Base-by-base conservation (phyloP, 2,888 invertebrate species). In the Liopterus haemorrhoidalis region DNA sequence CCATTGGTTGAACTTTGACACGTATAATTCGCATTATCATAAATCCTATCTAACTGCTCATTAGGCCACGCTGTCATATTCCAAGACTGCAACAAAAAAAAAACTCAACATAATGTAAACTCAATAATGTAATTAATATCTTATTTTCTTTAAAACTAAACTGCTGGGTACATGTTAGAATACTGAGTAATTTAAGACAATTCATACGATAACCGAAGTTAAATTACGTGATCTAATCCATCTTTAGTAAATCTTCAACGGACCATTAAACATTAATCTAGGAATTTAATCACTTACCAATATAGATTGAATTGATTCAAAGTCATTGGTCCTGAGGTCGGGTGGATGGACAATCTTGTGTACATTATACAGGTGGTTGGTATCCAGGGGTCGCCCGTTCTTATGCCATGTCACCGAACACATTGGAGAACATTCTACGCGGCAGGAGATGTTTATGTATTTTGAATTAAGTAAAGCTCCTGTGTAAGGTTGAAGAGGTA, bases 361-460 rank as follows among this genome's bases (percentile, higher is more conserved):
- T 36, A 85, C 76, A 57, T 79, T 79, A 69, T 88, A 90, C 25
- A 77, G 71, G 32, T 74, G 75, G 6, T 72, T 70, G 30, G 59
- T 57, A 54, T 82, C 76, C 53, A 92, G 79, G 6, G 77, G 75
- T 18, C 75, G 70, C 2, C 82, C 85, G 60, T 89, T 83, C 62
- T 87, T 89, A 54, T 82, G 74, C 93, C 93, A 93, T 16, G 81
- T 75, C 44, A 93, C 83, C 52, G 81, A 78, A 69, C 93, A 93
- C 22, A 82, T 73, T 0, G 93, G 93, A 6, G 83, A 85, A 62
- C 92, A 93, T 63, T 93, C 93, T 41, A 93, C 87, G 50, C 88
- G 81, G 65, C 92, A 93, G 1, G 85, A 84, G 11, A 93, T 72
- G 42, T 74, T 76, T 43, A 79, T 75, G 55, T 76, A 70, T 40